Base-by-base conservation (phyloP, 2,888 invertebrate genomes). In the Yponomeuta plumbellus region DNA sequence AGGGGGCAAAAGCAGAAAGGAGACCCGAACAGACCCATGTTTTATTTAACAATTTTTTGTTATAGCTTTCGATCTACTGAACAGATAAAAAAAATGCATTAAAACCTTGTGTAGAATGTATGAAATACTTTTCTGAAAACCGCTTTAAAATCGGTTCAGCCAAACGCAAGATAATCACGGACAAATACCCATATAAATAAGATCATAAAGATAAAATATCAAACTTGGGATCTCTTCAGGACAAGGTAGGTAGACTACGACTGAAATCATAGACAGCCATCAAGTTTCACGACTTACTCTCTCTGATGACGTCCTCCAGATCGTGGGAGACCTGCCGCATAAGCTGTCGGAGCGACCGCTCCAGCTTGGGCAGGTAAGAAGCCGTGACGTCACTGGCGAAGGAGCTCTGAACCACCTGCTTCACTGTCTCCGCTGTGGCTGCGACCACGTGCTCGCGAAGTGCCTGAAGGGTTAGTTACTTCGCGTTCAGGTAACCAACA, bases 261-360 rank as follows among this genome's bases (percentile, higher is more conserved):
- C 6, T 34, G 1, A 34, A 34, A 34, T 34, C 34, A 34, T 10
- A 5, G 34, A 8, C 8, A 8, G 34, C 34, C 8, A 8, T 10
- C 6, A 61, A 26, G 34, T 11, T 21, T 8, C 11, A 5, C 57
- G 11, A 70, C 80, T 78, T 65, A 86, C 88, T 69, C 68, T 84
- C 80, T 6, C 69, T 67, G 66, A 87, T 86, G 0, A 84, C 81
- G 3, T 78, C 77, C 6, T 81, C 80, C 0, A 88, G 72, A 11
- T 79, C 75, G 39, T 70, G 73, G 39, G 81, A 73, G 62, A 85
- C 78, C 22, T 82, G 78, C 0, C 73, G 70, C 58, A 81, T 70
- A 61, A 87, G 80, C 2, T 82, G 74, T 0, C 80, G 77, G 40
- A 86, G 85, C 2, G 83, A 80, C 34, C 79, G 79, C 71, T 83